These are phyloP conservation scores for Macrochelys suwanniensis DNA, from an alignment of 2,797 vertebrate species.

Conservation along the genomic window DNA sequence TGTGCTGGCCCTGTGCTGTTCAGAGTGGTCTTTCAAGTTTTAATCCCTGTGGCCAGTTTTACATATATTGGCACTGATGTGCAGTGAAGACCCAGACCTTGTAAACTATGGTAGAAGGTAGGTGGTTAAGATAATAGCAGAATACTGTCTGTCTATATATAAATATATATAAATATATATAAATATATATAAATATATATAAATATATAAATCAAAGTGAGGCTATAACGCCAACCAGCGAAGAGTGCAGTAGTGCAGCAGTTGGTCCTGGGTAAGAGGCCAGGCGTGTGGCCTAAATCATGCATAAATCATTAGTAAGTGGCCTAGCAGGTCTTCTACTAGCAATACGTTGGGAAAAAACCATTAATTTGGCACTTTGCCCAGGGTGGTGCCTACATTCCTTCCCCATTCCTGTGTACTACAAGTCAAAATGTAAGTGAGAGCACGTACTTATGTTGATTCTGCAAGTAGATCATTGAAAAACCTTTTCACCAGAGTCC, in stretches of 20 bases:
- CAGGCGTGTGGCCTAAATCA: background rate
- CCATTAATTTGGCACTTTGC: background rate
- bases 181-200: too few relatives aligned
- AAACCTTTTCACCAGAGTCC: background rate
- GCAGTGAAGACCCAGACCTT: background rate
- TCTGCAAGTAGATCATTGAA: background rate
- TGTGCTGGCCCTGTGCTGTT: background rate
- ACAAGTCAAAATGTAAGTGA: background rate
- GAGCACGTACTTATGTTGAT: background rate
- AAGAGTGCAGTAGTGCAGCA: background rate
- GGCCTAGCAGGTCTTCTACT: background rate
- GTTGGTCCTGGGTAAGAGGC: background rate
- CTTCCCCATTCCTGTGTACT: conserved; percentile 10
- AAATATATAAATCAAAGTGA: background rate
- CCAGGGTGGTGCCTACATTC: fast-evolving
- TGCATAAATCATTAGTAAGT: background rate
- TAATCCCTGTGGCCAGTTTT: background rate
- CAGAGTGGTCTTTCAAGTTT: background rate
- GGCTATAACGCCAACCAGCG: background rate
- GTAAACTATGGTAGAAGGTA: background rate
- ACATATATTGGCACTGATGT: background rate
- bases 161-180: too few relatives aligned
- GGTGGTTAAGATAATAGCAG: background rate
- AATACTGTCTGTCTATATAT: background rate
- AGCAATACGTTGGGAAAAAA: background rate